Base-by-base conservation (phyloP, 2,797 vertebrate species). In the Cygnus olor region DNA sequence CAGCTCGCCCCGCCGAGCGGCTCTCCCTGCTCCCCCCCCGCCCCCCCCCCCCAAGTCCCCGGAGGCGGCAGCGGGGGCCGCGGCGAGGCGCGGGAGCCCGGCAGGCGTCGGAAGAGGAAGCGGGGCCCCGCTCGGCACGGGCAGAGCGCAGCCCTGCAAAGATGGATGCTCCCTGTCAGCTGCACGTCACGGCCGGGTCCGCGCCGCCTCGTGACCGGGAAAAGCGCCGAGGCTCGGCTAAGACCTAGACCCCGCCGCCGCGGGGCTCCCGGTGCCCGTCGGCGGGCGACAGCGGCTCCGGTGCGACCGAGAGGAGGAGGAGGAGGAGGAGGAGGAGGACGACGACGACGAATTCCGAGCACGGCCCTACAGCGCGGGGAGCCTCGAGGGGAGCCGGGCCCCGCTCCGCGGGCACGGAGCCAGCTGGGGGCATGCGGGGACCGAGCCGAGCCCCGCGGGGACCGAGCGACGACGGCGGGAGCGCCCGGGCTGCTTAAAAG, bases 91-190 rank as follows among this genome's bases (percentile, higher is more conserved):
- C 7, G 6, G 72, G 30, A 21, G 28, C 45, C 49, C 57, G 38
- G 70, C 25, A 5, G 49, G 79, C 51, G 8, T 53, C 69, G 68
- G 73, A 88, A 95, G 93, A 93, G 96, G 96, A 97, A 97, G 94
- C 94, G 94, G 86, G 89, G 94, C 89, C 24, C 85, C 76, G 61
- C 73, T 53, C 16, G 58, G 90, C 73, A 69, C 69, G 69, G 54
- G 76, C 47, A 89, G 94, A 94, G 87, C 91, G 88, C 94, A 85
- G 65, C 56, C 81, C 88, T 54, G 85, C 80, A 93, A 97, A 97
- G 95, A 96, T 94, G 96, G 96, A 97, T 95, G 89, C 93, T 93
- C 80, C 70, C 87, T 93, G 79, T 94, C 91, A 90, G 94, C 81
- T 53, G 79, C 88, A 68, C 89, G 92, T 94, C 88, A 93, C 70